Evolutionary conservation across 2,113 vertebrate species (phyloP).

Genomic region (Phaethon lepturus): DNA sequence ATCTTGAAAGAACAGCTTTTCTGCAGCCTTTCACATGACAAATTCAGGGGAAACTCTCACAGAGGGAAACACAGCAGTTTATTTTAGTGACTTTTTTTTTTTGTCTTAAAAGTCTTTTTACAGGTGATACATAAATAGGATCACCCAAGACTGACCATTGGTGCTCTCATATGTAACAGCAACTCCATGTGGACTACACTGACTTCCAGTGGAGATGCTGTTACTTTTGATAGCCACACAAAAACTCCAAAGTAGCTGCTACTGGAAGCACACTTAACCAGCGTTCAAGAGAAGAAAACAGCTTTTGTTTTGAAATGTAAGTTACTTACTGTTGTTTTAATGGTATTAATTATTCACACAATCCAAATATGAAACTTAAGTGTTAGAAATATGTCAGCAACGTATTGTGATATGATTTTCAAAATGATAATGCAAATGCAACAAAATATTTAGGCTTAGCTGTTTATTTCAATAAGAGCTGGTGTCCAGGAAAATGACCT

Average conservation of each 20-base stretch:
- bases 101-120: neutral
- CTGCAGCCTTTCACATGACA: neutral
- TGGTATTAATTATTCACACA: neutral
- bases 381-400: neutral
- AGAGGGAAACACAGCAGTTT: neutral
- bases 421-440: neutral
- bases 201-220: constrained; percentile 84
- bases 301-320: neutral
- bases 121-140: neutral
- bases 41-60: neutral
- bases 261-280: neutral
- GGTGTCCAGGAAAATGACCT: constrained; percentile 83
- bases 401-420: neutral
- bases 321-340: neutral
- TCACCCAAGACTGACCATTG: neutral
- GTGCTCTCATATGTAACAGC: constrained; percentile 83
- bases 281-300: neutral
- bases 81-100: neutral
- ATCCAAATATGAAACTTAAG: neutral
- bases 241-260: constrained; percentile 3
- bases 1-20: neutral
- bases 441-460: neutral
- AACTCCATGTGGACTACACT: constrained; percentile 83
- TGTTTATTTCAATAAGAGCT: neutral
- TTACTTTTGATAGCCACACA: constrained; percentile 80